These are phyloP conservation scores for Origma solitaria DNA, from an alignment of 2,113 vertebrate species.

Conservation along the genomic window DNA sequence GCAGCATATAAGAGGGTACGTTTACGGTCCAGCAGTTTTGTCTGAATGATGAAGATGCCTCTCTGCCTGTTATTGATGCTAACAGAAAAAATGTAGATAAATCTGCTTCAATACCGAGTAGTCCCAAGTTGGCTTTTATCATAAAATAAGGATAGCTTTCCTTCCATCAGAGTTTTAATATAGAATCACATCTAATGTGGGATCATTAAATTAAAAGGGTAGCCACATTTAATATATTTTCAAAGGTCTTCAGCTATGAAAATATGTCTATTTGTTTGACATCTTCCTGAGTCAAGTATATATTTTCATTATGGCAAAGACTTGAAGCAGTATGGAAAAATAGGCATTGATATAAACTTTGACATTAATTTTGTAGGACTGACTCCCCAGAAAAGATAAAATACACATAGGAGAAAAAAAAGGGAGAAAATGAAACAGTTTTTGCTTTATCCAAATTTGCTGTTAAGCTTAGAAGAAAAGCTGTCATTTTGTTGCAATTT, in stretches of 20 bases:
- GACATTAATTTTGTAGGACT: not conserved
- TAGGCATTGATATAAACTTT: not conserved
- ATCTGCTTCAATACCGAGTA: not conserved
- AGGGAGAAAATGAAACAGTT: not conserved
- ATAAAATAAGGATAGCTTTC: not conserved
- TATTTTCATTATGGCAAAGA: not conserved
- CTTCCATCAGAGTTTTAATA: not conserved
- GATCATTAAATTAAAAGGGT: not conserved
- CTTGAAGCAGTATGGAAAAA: not conserved
- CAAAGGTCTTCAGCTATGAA: not conserved
- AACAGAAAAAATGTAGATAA: not conserved
- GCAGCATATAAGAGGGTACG: not conserved
- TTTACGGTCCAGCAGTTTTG: constrained; percentile 17
- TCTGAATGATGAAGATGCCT: constrained; percentile 41
- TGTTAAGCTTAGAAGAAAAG: not conserved
- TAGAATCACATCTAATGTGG: not conserved
- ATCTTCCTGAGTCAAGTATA: not conserved
- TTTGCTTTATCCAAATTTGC: not conserved
- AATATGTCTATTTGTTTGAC: not conserved
- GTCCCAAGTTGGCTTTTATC: not conserved
- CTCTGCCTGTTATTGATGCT: not conserved
- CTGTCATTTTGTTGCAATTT: not conserved
- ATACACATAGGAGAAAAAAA: not conserved
- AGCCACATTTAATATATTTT: not conserved
- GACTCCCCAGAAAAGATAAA: not conserved